These are phyloP conservation scores for Virgularia gustaviana DNA, from an alignment of 92 coral and sea anemone species.

Conservation along the genomic window DNA sequence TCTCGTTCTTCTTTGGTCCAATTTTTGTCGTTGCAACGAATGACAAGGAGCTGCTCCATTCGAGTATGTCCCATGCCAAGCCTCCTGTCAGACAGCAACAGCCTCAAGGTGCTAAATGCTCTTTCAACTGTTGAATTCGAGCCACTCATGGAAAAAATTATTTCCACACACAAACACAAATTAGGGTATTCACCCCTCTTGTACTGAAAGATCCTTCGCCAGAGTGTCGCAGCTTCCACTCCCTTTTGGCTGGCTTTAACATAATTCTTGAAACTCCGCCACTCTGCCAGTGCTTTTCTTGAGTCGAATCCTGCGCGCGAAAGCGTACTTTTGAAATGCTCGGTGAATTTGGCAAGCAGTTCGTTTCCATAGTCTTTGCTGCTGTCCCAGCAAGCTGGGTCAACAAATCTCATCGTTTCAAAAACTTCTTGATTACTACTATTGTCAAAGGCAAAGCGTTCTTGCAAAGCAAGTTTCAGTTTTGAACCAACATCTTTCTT, in stretches of 20 bases:
- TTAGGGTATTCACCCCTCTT: no score
- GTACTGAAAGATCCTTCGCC: no score
- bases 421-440: conserved; percentile 9
- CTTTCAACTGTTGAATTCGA: no score
- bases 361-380: conserved; percentile 13
- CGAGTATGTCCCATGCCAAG: conserved; percentile 21
- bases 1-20: conserved; percentile 23
- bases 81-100: conserved; percentile 10
- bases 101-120: no score
- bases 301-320: conserved; percentile 21
- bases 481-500: conserved; percentile 13
- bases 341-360: conserved; percentile 8
- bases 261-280: conserved; percentile 14
- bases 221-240: not conserved
- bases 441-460: conserved; percentile 20
- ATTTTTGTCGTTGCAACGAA: conserved; percentile 14
- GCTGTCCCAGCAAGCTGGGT: conserved; percentile 15
- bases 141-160: no score
- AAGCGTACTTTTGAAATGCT: conserved; percentile 11
- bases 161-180: no score
- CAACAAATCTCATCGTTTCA: conserved; percentile 19
- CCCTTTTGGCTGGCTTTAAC: conserved; percentile 14
- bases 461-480: conserved; percentile 5
- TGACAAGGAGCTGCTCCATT: conserved; percentile 17
- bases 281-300: conserved; percentile 6